Evolutionary conservation across 1,140 invertebrate genomes (phyloP).

Genomic region (Papilio polytes): DNA sequence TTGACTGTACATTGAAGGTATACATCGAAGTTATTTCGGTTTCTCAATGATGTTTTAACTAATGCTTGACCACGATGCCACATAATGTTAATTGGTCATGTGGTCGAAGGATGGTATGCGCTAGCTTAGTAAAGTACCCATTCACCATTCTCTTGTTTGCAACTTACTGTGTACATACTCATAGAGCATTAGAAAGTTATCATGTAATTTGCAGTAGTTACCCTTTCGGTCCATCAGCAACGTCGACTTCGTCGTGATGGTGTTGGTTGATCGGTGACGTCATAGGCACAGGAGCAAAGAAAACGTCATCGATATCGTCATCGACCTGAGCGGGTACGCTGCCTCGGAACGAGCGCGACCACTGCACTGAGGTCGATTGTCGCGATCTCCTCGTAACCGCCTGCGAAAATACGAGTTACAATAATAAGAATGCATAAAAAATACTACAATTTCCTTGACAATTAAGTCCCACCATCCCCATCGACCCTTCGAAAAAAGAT

Average conservation of each 20-base stretch:
- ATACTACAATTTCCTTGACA: too few relatives aligned
- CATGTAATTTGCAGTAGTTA: conserved; percentile 37
- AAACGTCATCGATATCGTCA: conserved; percentile 73
- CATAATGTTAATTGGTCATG: too few relatives aligned
- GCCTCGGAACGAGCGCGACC: conserved; percentile 74
- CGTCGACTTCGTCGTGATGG: conserved; percentile 65
- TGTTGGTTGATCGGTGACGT: conserved; percentile 59
- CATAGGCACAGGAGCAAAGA: conserved; percentile 63
- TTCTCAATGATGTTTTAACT: too few relatives aligned
- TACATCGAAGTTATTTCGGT: neutral
- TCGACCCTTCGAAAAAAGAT: too few relatives aligned
- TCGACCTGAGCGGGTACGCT: conserved; percentile 65
- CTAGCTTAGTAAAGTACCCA: too few relatives aligned
- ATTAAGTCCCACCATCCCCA: too few relatives aligned
- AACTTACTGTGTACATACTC: too few relatives aligned
- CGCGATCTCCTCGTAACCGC: conserved; percentile 74
- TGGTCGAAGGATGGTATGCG: too few relatives aligned
- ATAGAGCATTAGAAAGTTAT: too few relatives aligned
- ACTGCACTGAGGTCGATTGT: conserved; percentile 72
- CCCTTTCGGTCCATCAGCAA: conserved; percentile 66
- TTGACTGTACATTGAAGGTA: neutral
- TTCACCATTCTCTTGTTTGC: too few relatives aligned
- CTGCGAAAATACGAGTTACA: conserved; percentile 45
- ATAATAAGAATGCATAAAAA: neutral
- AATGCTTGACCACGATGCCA: too few relatives aligned